Base-by-base conservation (phyloP, 2,888 invertebrate genomes). In the Phlogophora meticulosa region DNA sequence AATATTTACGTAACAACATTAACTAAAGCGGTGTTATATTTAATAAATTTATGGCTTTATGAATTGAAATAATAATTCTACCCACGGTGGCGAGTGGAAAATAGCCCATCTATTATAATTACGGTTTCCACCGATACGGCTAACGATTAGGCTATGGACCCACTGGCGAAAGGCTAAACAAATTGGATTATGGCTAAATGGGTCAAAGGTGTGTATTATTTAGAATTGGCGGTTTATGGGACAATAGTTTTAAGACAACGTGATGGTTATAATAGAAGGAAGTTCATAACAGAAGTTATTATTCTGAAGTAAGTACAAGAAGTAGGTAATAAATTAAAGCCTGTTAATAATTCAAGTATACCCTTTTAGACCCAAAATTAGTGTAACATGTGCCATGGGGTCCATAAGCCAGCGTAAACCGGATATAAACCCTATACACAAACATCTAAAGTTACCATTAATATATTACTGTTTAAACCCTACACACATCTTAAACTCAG, bases 11-110 rank as follows among this genome's bases (percentile, higher is more conserved):
- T 46, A 17, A 66, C 49, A 36, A 22, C 11, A 28, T 11, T 17
- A 10, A 63, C 46, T 46, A 56, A 69, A 73, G 53, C 60, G 42
- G 13, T 70, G 53, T 72, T 68, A 57, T 48, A 64, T 51, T 64
- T 43, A 49, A 65, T 52, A 62, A 77, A 84, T 82, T 73, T 84
- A 84, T 72, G 34, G 68, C 70, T 55, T 55, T 61, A 73, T 61
- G 69, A 79, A 84, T 82, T 82, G 74, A 81, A 84, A 82, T 82
- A 74, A 83, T 80, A 69, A 71, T 75, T 57, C 36, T 22, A 62
- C 46, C 40, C 24, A 62, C 46, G 43, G 55, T 45, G 38, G 45
- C 22, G 63, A 73, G 57, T 70, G 70, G 72, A 65, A 72, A 80
- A 72, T 75, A 59, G 58, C 10, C 70, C 70, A 76, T 83, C 80